Percentiles rank a stretch among this genome's conserved stretches.
Evolutionary conservation across 1,140 invertebrate species (phyloP).

Genomic region (Hermetia illucens): DNA sequence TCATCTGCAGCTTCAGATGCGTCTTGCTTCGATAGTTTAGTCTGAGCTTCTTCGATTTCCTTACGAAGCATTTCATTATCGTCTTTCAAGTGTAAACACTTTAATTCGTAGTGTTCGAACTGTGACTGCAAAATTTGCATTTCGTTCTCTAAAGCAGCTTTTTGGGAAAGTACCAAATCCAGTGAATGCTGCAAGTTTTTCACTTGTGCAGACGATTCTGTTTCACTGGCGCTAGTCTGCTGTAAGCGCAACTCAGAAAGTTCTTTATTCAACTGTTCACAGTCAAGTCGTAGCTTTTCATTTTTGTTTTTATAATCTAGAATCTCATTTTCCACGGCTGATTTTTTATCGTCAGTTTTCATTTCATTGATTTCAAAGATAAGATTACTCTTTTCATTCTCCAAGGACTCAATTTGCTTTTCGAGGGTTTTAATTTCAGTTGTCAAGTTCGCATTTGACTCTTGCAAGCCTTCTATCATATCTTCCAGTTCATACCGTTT

Average conservation of each 20-base stretch:
- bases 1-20: not conserved
- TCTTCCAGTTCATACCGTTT: slow-evolving; percentile 32
- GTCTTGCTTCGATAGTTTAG: not conserved
- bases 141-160: slow-evolving; percentile 23
- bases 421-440: slow-evolving; percentile 2
- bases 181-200: too few species aligned
- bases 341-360: slow-evolving; percentile 34
- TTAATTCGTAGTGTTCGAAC: too few species aligned
- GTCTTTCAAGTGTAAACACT: too few species aligned
- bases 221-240: too few species aligned
- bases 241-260: slow-evolving; percentile 9
- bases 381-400: slow-evolving; percentile 19
- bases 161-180: too few species aligned
- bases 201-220: not conserved
- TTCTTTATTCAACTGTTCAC: slow-evolving; percentile 8
- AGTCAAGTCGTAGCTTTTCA: slow-evolving; percentile 9
- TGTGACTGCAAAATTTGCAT: slow-evolving; percentile 29
- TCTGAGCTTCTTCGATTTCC: not conserved
- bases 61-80: slow-evolving; percentile 12
- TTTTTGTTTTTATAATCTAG: slow-evolving; percentile 28
- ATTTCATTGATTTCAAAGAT: slow-evolving; percentile 23
- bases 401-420: slow-evolving; percentile 9
- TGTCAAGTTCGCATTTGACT: not conserved
- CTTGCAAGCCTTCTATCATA: slow-evolving; percentile 27
- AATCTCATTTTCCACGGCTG: slow-evolving; percentile 16